Conservation (phyloP, 1,140 invertebrate genomes). For the Gonatopus flavifemur region DNA sequence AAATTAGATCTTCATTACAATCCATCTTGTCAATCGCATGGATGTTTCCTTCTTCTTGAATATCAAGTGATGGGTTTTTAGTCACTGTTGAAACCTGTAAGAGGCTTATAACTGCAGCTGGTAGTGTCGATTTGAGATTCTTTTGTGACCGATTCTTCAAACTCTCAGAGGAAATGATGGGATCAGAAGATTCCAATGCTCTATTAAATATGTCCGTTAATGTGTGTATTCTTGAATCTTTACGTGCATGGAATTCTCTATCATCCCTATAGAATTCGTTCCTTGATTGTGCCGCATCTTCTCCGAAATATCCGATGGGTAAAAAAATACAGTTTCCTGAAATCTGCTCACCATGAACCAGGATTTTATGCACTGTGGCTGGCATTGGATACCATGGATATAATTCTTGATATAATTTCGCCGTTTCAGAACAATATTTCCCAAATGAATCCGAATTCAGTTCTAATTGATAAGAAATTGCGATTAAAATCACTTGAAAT, state of each 20-base stretch:
- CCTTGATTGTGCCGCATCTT: slow-evolving; percentile 27
- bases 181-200: too few relatives aligned
- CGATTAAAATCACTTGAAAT: slow-evolving; percentile 15
- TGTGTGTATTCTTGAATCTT: slow-evolving; percentile 13
- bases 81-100: too few relatives aligned
- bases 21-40: too few relatives aligned
- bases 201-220: too few relatives aligned
- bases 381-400: slow-evolving; percentile 35
- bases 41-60: too few relatives aligned
- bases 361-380: slow-evolving; percentile 28
- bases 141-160: too few relatives aligned
- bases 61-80: too few relatives aligned
- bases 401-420: slow-evolving; percentile 19
- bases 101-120: too few relatives aligned
- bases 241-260: slow-evolving; percentile 20
- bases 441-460: slow-evolving; percentile 23
- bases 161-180: too few relatives aligned
- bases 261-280: slow-evolving; percentile 23
- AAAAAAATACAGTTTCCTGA: slow-evolving; percentile 22
- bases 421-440: slow-evolving; percentile 18
- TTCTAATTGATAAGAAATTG: slow-evolving; percentile 12
- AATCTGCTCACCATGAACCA: slow-evolving; percentile 33
- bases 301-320: slow-evolving; percentile 28
- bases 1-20: too few relatives aligned
- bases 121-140: too few relatives aligned